Percentiles rank a stretch among this genome's conserved stretches.
phyloP scores from a whole-genome alignment of 2,113 vertebrate species.

The Smithornis capensis region DNA sequence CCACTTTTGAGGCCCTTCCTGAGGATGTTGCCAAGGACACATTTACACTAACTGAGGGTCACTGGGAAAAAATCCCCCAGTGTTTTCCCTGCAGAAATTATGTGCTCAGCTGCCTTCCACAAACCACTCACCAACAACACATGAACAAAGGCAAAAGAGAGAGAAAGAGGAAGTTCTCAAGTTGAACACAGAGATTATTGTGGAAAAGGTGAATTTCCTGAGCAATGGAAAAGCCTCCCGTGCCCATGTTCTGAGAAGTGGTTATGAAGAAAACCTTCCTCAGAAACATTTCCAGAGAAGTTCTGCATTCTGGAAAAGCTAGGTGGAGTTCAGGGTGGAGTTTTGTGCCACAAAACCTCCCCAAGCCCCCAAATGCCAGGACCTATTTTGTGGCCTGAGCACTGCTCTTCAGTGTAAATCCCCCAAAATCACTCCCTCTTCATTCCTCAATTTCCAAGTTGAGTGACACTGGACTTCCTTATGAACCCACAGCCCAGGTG shows the following conservation, averaged over 20 bases:
- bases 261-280: not conserved
- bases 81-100: not conserved
- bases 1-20: not conserved
- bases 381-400: not conserved
- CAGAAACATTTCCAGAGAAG: not conserved
- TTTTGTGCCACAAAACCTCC: not conserved
- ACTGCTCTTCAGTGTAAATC: not conserved
- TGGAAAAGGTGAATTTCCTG: not conserved
- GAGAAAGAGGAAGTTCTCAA: not conserved
- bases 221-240: not conserved
- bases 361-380: not conserved
- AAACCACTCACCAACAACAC: not conserved
- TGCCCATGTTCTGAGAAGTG: not conserved
- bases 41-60: not conserved
- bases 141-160: not conserved
- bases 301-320: not conserved
- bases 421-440: not conserved
- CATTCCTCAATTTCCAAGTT: not conserved
- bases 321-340: not conserved
- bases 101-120: not conserved
- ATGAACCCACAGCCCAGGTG: no score
- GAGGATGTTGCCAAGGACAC: not conserved
- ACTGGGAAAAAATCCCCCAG: not conserved
- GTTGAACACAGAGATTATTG: not conserved
- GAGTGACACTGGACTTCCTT: not conserved